A percentile compares a stretch with the other conserved stretches of the same genome.
Conservation (phyloP, 2,113 vertebrate species). For the Mola mola region DNA sequence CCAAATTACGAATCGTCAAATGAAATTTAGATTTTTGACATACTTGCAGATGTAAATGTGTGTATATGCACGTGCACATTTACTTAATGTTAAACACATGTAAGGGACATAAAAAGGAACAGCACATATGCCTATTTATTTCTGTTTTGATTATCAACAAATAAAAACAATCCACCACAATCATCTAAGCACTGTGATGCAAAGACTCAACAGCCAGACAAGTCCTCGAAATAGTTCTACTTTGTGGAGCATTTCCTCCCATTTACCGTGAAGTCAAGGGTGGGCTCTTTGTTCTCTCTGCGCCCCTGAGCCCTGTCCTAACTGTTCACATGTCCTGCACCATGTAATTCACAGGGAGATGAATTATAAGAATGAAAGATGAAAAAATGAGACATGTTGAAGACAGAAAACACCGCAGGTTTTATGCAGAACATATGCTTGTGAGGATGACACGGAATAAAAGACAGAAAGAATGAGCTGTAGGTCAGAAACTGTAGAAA, state of each 20-base stretch:
- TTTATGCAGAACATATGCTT: constrained; percentile 77
- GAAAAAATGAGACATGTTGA: constrained; percentile 76
- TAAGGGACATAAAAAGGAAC: constrained; percentile 32
- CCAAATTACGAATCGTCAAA: too few species aligned
- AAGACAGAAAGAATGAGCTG: constrained; percentile 31
- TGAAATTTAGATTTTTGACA: too few species aligned
- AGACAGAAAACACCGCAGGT: constrained; percentile 69
- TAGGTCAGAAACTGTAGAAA: constrained; percentile 52
- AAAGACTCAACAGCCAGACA: constrained; percentile 45
- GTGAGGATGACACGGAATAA: constrained; percentile 60
- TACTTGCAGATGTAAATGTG: too few species aligned
- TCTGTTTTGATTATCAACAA: constrained; percentile 62
- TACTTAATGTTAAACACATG: constrained; percentile 2
- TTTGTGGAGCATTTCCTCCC: constrained; percentile 54
- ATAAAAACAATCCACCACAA: constrained; percentile 60
- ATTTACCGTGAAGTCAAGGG: constrained; percentile 78
- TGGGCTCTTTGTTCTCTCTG: constrained; percentile 60
- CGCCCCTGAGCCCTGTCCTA: constrained; percentile 48
- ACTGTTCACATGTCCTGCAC: constrained; percentile 66
- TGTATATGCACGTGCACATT: constrained; percentile 4
- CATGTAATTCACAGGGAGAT: constrained; percentile 75
- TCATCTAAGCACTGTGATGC: constrained; percentile 47
- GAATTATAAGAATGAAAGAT: constrained; percentile 78
- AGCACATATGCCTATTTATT: constrained; percentile 26
- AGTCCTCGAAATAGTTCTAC: constrained; percentile 56